Base-by-base conservation (phyloP, 2,113 vertebrate genomes). In the Melanerpes formicivorus region DNA sequence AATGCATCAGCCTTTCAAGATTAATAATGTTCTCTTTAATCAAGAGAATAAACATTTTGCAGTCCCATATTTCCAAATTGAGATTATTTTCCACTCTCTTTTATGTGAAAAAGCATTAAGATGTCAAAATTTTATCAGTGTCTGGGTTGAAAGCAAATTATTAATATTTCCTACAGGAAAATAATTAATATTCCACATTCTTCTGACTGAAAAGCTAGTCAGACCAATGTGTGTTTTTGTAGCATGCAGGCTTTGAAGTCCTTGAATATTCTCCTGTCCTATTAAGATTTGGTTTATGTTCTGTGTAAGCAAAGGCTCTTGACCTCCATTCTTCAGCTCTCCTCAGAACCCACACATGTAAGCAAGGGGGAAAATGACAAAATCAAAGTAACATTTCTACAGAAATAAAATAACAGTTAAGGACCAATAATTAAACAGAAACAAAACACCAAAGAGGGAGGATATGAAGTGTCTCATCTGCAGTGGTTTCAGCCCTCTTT, bases 41-140 rank as follows among this genome's bases (percentile, higher is more conserved):
- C 46, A 83, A 70, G 32, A 65, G 7, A 55, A 29, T 40, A 91
- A 92, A 55, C 12, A 54, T 56, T 90, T 77, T 91, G 30, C 34
- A 40, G 22, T n/a, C n/a, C 23, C 62, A 2, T 81, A 84, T 88
- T 90, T 88, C 42, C 40, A 60, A 54, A 34, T 4, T 29, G 44
- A 86, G 29, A 86, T 90, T 83, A 17, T 60, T 91, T 95, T 56
- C 44, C 23, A 25, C 29, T 78, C 76, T 82, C 55, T 79, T 92
- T 58, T 72, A 58, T 37, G 29, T 73, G 77, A 72, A 87, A 87
- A 93, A 75, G 46, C 72, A 18, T 78, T 62, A 34, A 80, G 65
- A 81, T 58, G 73, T 91, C 83, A 88, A 81, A 40, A 90, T 86
- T 75, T 83, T 62, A 87, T 90, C 70, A 69, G 11, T 34, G 44